Conservation (phyloP, 2,113 vertebrate species). For the Podiceps cristatus region DNA sequence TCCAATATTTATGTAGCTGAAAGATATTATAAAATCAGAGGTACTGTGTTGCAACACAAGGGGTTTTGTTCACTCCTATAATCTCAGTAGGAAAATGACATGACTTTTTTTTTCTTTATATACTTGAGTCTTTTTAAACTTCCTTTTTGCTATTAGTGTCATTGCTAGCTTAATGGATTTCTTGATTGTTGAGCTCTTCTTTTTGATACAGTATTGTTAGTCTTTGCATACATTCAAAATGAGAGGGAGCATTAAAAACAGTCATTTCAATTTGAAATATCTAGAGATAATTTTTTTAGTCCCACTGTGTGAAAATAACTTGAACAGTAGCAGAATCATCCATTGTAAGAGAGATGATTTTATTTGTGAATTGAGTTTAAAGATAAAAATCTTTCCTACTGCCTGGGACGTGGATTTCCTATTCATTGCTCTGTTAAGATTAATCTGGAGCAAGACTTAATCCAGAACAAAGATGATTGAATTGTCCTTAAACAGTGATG, state of each 20-base stretch:
- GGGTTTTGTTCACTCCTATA: background rate
- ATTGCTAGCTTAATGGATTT: constrained; percentile 25
- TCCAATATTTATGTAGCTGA: background rate
- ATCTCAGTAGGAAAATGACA: background rate
- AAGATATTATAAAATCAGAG: constrained; percentile 11
- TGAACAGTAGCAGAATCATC: constrained; percentile 11
- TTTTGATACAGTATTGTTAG: constrained; percentile 36
- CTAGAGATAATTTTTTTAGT: constrained; percentile 23
- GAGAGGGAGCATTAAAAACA: background rate
- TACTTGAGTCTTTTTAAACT: background rate
- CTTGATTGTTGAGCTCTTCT: constrained; percentile 16
- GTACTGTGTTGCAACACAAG: background rate
- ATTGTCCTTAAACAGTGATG: constrained; percentile 33
- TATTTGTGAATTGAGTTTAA: constrained; percentile 49
- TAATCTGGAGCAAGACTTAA: constrained; percentile 34
- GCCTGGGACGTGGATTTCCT: background rate
- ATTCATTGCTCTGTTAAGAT: constrained; percentile 34
- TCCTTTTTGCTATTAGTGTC: background rate
- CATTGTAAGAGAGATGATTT: constrained; percentile 26
- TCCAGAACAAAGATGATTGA: constrained; percentile 48
- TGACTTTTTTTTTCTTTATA: background rate
- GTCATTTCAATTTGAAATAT: constrained; percentile 23
- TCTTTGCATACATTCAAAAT: constrained; percentile 10
- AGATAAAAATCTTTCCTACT: constrained; percentile 39
- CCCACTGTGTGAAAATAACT: constrained; percentile 51